Conservation (phyloP, 2,888 invertebrate species). For the Cerceris rybyensis region DNA sequence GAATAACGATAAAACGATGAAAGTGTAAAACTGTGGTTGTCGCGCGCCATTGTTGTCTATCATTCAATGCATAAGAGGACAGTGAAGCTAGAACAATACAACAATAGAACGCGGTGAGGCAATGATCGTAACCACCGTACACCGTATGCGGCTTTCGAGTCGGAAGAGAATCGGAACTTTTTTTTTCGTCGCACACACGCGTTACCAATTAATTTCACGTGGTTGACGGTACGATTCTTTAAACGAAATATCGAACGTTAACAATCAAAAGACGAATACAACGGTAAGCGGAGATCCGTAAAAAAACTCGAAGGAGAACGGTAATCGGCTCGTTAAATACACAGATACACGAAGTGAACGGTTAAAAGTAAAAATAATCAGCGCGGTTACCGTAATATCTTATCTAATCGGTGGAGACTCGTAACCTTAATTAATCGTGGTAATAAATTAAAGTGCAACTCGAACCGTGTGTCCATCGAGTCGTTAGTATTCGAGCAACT, state of each 20-base stretch:
- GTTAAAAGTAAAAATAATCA: slow-evolving; percentile 26
- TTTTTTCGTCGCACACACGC: slow-evolving; percentile 1
- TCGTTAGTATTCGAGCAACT: neutral
- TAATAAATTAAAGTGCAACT: slow-evolving; percentile 13
- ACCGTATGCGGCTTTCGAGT: slow-evolving; percentile 31
- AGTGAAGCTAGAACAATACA: slow-evolving; percentile 32
- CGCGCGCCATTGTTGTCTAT: slow-evolving; percentile 35
- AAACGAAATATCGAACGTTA: neutral
- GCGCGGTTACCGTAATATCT: slow-evolving; percentile 23
- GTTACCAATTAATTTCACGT: slow-evolving; percentile 9
- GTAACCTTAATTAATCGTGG: slow-evolving; percentile 18
- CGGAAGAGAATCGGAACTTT: slow-evolving; percentile 17
- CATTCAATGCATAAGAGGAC: slow-evolving; percentile 41
- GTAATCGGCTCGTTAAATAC: neutral
- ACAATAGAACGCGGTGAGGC: slow-evolving; percentile 37
- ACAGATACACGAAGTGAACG: neutral
- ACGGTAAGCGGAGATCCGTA: neutral
- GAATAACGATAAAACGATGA: slow-evolving; percentile 24
- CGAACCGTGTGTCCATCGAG: no score
- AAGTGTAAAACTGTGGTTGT: slow-evolving; percentile 26
- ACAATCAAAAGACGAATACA: neutral
- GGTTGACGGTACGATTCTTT: neutral
- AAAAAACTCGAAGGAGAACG: neutral
- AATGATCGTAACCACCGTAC: slow-evolving; percentile 31
- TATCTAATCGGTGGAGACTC: slow-evolving; percentile 32